These are phyloP conservation scores for Zoroaster sp. DNA, from an alignment of 53 echinoderm and acorn worm genomes.

Conservation along the genomic window DNA sequence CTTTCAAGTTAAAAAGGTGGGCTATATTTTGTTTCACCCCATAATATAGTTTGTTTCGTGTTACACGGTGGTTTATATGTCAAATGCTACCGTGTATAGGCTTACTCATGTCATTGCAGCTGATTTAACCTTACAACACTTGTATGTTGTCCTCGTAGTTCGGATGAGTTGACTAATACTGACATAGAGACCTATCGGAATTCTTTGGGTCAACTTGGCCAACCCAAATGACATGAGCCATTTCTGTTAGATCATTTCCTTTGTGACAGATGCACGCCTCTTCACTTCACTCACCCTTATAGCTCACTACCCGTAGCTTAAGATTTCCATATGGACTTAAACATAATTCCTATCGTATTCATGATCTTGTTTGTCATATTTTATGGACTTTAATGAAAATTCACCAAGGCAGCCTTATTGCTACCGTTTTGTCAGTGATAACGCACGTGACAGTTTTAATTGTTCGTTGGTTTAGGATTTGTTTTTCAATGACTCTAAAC, in stretches of 20 bases:
- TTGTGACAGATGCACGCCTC: slow-evolving; percentile 13
- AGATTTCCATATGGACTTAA: background rate
- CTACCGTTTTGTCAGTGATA: no score
- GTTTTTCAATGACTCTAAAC: no score
- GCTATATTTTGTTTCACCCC: no score
- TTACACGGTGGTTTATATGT: background rate
- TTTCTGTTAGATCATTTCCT: slow-evolving; percentile 52
- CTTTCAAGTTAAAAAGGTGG: no score
- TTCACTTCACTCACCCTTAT: background rate
- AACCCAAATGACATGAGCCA: slow-evolving; percentile 38
- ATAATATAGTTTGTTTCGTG: background rate
- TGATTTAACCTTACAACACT: slow-evolving; percentile 27
- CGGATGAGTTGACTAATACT: background rate
- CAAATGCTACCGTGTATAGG: background rate
- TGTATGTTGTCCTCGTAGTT: background rate
- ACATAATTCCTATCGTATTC: background rate
- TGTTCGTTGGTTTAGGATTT: no score
- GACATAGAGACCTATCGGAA: slow-evolving; percentile 38
- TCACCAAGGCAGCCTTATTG: background rate
- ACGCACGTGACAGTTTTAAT: no score
- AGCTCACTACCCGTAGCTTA: background rate
- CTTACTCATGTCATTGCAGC: background rate
- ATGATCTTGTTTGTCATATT: no score
- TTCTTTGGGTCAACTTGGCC: slow-evolving; percentile 40
- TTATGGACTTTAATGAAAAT: background rate